A percentile compares a stretch with the other conserved stretches of the same genome.
These are phyloP conservation scores for Temnothorax nylanderi DNA, from an alignment of 1,140 invertebrate species.

Conservation along the genomic window DNA sequence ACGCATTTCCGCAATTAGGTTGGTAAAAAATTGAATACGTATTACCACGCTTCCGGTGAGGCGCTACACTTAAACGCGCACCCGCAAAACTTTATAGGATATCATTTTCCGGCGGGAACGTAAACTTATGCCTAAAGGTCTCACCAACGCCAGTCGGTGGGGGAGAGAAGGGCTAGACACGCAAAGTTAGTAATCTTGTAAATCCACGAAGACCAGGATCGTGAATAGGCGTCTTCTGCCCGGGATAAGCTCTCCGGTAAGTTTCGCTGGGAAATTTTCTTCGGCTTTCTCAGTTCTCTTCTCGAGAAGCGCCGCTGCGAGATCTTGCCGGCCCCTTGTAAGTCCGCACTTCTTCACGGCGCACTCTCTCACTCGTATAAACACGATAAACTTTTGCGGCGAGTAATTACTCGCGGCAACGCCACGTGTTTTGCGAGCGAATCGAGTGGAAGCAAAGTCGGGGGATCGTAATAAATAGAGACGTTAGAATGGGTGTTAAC, in stretches of 20 bases:
- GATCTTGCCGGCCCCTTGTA: background rate
- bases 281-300: slow-evolving; percentile 6
- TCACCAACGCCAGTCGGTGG: background rate
- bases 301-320: background rate
- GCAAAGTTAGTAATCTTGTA: slow-evolving; percentile 75
- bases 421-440: slow-evolving; percentile 24
- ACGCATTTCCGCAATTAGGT: slow-evolving; percentile 45
- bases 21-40: slow-evolving; percentile 54
- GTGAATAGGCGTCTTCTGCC: slow-evolving; percentile 61
- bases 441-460: background rate
- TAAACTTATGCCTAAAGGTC: slow-evolving; percentile 25
- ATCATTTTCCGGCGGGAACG: slow-evolving; percentile 37
- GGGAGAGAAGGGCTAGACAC: slow-evolving; percentile 32
- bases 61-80: slow-evolving; percentile 23
- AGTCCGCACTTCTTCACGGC: slow-evolving; percentile 36
- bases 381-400: slow-evolving; percentile 44
- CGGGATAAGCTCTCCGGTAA: slow-evolving; percentile 67
- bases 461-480: slow-evolving; percentile 8
- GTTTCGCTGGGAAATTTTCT: slow-evolving; percentile 63
- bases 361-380: slow-evolving; percentile 52
- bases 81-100: slow-evolving; percentile 27
- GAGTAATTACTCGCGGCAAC: slow-evolving; percentile 52
- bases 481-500: slow-evolving; percentile 13
- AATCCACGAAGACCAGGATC: slow-evolving; percentile 70
- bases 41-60: slow-evolving; percentile 43